Base-by-base conservation (phyloP, 1,140 invertebrate genomes). In the Caenorhabditis remanei region DNA sequence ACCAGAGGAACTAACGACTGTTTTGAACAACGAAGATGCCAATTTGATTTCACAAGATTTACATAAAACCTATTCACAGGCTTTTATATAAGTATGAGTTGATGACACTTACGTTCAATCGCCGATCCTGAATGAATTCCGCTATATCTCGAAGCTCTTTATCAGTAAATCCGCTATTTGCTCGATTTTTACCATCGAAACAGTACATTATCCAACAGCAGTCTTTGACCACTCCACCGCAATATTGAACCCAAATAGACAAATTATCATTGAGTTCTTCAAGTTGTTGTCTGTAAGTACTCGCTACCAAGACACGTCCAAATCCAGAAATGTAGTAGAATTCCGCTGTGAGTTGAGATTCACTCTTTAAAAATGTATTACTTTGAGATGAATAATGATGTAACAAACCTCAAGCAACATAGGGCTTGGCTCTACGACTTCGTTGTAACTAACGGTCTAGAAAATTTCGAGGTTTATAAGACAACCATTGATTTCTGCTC, bases 241-340 rank as follows among this genome's bases (percentile, higher is more conserved):
- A 71, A 46, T 71, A 71, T 19, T 46, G 40, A 71, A 48, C 19
- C 16, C 19, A 46, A 46, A 43, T 32, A 14, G 43, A 46, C 2
- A 48, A n/a, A 5, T 19, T 71, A 16, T 46, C 67, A 5, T 32
- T 43, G 8, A 19, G 14, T 8, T 19, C n/a, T 46, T 71, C 67
- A 46, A 71, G n/a, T 9, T 71, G 19, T 14, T 6, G 9, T 13
- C 67, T 41, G 19, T n/a, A 46, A 16, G 19, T 8, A 19, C 11
- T 43, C 4, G 13, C 4, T 43, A 13, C 67, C 5, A 46, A 14
- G 16, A 71, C 43, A 46, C 67, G 41, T 8, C 67, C 67, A 9
- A 71, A 46, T 71, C 67, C 67, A 19, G 67, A 19, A 71, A 71
- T 71, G 1, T 16, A 19, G n/a, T 71, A 71, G 9, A 46, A n/a